Evolutionary conservation across 2,888 invertebrate genomes (phyloP), one percentile per base, ranked within the genome.

Genomic region (Neocrepidodera transversa): DNA sequence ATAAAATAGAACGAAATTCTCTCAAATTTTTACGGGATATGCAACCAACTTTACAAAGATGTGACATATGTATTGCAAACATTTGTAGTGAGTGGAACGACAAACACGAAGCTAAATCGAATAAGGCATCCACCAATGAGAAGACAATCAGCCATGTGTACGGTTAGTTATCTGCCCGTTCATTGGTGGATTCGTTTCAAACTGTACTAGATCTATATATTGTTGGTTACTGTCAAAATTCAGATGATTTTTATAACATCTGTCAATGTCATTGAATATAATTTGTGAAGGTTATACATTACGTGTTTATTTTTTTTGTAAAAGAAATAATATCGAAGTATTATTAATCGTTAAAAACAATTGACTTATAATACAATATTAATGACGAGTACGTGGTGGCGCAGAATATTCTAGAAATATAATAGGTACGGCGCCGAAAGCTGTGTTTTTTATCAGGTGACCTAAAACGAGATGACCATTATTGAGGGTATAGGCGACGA

Each of bases 401-500:
- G 2, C 13, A 14, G 11, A 45, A 26, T 45, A 26, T n/a, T 23
- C 11, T 42, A 13, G 8, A 42, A 8, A 5, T 40, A 20, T 7
- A 23, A 43, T 8, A 17, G 23, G 38, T 40, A 40, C n/a, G n/a
- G n/a, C n/a, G 26, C 11, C 43, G 5, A 13, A 50, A 35, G 35
- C 6, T 13, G 18, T n/a, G 13, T n/a, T 32, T 17, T 14, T 36
- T 26, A 35, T 16, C 36, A 47, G 45, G 35, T 47, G 54, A 47
- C 47, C 20, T 10, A 20, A 42, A 53, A 40, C 52, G 50, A 59
- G 72, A 91, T 91, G 90, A 82, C 89, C 69, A 80, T 92, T 73
- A 90, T 92, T 69, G 91, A 92, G 76, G 92, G 92, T 43, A 83
- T 93, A 58, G 92, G 92, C 17, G 91, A 92, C 80, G 93, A 93